These are phyloP conservation scores for Chondrilla cf. caribensis DNA, from an alignment of 37 sponge, comb jelly and placozoan species.

Conservation along the genomic window DNA sequence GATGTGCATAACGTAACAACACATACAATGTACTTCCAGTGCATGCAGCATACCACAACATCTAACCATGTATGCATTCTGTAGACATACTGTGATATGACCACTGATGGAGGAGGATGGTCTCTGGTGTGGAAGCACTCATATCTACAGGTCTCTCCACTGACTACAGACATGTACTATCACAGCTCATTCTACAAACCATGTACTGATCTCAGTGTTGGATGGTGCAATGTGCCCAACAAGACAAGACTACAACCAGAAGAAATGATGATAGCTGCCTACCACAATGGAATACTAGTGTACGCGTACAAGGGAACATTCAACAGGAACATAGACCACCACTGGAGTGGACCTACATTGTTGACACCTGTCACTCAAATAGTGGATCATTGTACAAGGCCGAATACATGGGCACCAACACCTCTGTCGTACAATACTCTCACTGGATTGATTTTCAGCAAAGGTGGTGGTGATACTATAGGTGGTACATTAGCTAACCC, in stretches of 20 bases:
- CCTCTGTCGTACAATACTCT: neutral
- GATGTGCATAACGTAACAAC: too few relatives aligned
- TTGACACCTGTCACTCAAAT: neutral
- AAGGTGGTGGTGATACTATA: neutral
- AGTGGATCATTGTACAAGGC: slow-evolving; percentile 12
- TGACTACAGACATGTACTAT: slow-evolving; percentile 26
- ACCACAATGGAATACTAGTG: slow-evolving; percentile 17
- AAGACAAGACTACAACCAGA: slow-evolving; percentile 25
- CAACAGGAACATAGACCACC: slow-evolving; percentile 28
- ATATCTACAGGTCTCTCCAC: slow-evolving; percentile 10
- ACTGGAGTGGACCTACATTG: slow-evolving; percentile 27
- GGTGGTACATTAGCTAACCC: neutral
- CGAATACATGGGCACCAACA: neutral
- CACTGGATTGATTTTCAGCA: slow-evolving; percentile 12
- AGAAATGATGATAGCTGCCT: slow-evolving; percentile 30
- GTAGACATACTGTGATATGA: slow-evolving; percentile 32
- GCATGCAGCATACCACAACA: too few relatives aligned
- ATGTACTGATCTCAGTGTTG: slow-evolving; percentile 1
- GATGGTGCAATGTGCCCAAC: slow-evolving; percentile 34
- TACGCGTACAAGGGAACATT: slow-evolving; percentile 33
- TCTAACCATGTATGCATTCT: too few relatives aligned
- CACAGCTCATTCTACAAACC: slow-evolving; percentile 12
- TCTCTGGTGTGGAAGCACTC: slow-evolving; percentile 31
- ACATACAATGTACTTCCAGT: too few relatives aligned
- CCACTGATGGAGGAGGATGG: slow-evolving; percentile 34